Percentiles rank a stretch among this genome's conserved stretches.
Evolutionary conservation across 64 coral and sea anemone species (phyloP).

Genomic region (Montipora foliosa): DNA sequence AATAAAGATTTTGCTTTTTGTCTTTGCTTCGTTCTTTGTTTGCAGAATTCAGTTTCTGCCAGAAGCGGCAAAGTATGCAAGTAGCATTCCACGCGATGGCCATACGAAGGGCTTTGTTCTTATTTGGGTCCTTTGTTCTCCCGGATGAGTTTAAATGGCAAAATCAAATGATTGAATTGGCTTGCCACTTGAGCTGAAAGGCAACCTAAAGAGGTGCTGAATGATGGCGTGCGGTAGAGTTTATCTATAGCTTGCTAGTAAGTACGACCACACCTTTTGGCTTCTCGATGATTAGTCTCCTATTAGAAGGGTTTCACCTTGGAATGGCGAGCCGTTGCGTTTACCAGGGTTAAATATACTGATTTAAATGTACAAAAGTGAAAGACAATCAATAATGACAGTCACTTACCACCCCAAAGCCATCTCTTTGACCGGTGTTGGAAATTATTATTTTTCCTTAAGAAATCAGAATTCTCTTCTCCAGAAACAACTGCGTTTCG

Average conservation of each 20-base stretch:
- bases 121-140: neutral
- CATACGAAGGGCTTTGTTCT: neutral
- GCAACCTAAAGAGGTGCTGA: neutral
- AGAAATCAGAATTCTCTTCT: neutral
- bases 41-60: no score
- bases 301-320: no score
- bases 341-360: no score
- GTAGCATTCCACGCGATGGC: neutral
- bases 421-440: slow-evolving; percentile 7
- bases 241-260: neutral
- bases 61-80: no score
- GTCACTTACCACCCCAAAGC: slow-evolving; percentile 13
- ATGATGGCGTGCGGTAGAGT: neutral
- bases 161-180: neutral
- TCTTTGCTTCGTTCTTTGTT: no score
- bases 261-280: neutral
- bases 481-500: neutral
- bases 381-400: neutral
- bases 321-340: no score
- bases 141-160: neutral
- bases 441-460: neutral
- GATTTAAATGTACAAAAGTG: no score
- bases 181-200: neutral
- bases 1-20: no score
- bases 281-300: neutral